These are phyloP conservation scores for Rotaria macrura DNA, from an alignment of 2,888 invertebrate genomes.

Conservation along the genomic window DNA sequence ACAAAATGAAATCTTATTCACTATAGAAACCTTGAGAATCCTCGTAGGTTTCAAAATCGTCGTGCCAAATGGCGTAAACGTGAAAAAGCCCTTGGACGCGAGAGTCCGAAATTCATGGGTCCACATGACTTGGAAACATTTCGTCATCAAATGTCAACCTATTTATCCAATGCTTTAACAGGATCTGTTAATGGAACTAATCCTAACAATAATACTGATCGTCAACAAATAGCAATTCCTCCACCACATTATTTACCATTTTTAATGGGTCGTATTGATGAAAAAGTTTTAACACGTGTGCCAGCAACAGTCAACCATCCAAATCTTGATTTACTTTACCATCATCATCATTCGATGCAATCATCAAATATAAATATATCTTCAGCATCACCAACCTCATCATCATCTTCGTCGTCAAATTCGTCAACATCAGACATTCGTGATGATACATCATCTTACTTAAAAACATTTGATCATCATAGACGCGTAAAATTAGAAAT, in stretches of 20 bases:
- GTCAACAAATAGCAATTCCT: background rate
- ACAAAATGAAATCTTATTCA: no score
- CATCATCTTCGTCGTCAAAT: background rate
- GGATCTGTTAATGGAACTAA: background rate
- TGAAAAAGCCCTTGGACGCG: constrained; percentile 24
- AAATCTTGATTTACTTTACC: background rate
- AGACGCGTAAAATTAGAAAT: background rate
- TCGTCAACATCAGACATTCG: background rate
- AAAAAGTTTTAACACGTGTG: background rate
- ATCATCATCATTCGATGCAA: background rate
- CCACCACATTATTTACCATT: background rate
- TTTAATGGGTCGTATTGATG: background rate
- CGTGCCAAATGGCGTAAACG: constrained; percentile 33
- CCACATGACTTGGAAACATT: background rate
- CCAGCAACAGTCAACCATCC: background rate
- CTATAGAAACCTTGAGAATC: no score
- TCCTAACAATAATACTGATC: background rate
- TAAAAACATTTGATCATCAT: background rate
- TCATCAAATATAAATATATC: background rate
- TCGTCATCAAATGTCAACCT: constrained; percentile 18
- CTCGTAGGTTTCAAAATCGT: constrained; percentile 30
- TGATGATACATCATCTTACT: background rate
- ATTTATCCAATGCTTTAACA: constrained; percentile 17
- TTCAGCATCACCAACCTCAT: background rate
- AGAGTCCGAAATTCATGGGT: background rate